phyloP scores from a whole-genome alignment of 2,113 vertebrate genomes.

The Mastomys coucha region DNA sequence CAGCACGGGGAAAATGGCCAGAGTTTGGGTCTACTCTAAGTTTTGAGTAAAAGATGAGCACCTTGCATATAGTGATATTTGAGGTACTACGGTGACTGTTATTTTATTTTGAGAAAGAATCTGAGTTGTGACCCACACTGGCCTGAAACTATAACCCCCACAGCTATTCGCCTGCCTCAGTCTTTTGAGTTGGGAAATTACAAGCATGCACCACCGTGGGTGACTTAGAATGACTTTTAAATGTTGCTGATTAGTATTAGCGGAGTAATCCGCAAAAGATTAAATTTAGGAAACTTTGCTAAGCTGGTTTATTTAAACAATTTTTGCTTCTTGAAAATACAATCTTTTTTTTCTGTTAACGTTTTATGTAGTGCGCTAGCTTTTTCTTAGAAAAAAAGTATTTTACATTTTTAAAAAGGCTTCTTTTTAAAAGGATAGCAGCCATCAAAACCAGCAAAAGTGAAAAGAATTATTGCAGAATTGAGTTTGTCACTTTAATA shows the following conservation, averaged over 20 bases:
- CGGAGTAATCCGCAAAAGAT: neutral
- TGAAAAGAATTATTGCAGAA: conserved; percentile 14
- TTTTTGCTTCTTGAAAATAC: neutral
- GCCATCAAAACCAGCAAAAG: neutral
- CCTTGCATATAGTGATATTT: neutral
- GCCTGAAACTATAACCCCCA: neutral
- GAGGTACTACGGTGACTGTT: neutral
- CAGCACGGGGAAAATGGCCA: neutral
- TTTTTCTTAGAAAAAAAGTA: neutral
- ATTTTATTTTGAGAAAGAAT: neutral
- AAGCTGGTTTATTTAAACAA: conserved; percentile 8
- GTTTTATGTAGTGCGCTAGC: conserved; percentile 37
- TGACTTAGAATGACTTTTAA: conserved; percentile 46
- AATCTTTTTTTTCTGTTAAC: neutral
- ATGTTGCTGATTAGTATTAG: conserved; percentile 1
- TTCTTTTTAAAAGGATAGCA: neutral
- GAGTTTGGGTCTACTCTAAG: conserved; percentile 53
- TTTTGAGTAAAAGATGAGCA: neutral
- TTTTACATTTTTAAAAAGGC: conserved; percentile 19
- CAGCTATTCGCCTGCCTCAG: neutral
- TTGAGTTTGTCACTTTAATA: conserved; percentile 22
- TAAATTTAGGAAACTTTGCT: conserved; percentile 6
- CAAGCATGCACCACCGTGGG: neutral
- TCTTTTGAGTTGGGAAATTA: neutral
- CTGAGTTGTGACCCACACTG: neutral